Percentiles rank a stretch among this genome's conserved stretches.
These are phyloP conservation scores for Tor tambroides DNA, from an alignment of 2,113 vertebrate species.

Conservation along the genomic window DNA sequence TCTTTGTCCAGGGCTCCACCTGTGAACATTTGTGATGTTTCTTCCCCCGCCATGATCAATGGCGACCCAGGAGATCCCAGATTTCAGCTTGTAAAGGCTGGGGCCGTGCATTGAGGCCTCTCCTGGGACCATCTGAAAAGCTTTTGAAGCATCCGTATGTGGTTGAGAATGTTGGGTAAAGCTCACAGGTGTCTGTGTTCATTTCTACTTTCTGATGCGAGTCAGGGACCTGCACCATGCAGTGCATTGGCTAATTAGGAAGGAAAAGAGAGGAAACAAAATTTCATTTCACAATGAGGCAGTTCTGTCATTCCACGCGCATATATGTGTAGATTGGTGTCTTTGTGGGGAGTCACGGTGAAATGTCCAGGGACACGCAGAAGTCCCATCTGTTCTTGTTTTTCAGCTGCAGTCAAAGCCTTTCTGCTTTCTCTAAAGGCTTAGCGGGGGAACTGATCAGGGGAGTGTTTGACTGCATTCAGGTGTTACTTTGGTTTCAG, in stretches of 20 bases:
- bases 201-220: conserved; percentile 39
- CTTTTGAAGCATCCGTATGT: conserved; percentile 40
- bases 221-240: conserved; percentile 33
- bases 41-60: conserved; percentile 48
- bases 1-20: conserved; percentile 46
- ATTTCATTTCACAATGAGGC: conserved; percentile 36
- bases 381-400: conserved; percentile 54
- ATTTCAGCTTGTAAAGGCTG: conserved; percentile 46
- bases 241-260: conserved; percentile 39
- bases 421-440: conserved; percentile 11
- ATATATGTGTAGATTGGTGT: conserved; percentile 8
- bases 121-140: conserved; percentile 39
- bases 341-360: conserved; percentile 34
- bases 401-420: conserved; percentile 44
- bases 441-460: not conserved
- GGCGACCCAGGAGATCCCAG: conserved; percentile 33
- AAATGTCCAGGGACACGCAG: conserved; percentile 43
- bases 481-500: not conserved
- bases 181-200: conserved; percentile 48
- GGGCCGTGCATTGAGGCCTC: not conserved
- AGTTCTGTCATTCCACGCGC: conserved; percentile 11
- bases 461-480: conserved; percentile 3
- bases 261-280: conserved; percentile 10
- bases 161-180: conserved; percentile 29
- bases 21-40: conserved; percentile 46